Conservation (phyloP, 2,888 invertebrate species). For the Synergus gifuensis region DNA sequence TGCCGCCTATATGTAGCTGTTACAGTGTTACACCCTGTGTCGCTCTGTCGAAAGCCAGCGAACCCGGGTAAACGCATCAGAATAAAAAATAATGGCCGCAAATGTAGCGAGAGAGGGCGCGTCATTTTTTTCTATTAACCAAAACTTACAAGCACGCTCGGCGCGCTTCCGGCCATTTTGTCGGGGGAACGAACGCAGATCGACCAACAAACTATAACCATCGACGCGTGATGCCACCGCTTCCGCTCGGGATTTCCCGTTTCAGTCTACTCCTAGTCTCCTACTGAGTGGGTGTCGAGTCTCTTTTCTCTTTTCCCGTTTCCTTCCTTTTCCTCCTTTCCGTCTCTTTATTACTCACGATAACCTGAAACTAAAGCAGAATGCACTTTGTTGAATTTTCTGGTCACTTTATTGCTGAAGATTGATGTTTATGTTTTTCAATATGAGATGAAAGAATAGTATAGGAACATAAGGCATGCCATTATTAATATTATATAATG, state of each 20-base stretch:
- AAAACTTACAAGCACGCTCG: slow-evolving; percentile 36
- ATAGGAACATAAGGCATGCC: too few species aligned
- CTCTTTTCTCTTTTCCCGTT: slow-evolving; percentile 3
- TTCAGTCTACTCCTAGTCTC: slow-evolving; percentile 7
- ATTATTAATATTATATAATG: too few species aligned
- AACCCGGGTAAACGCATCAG: slow-evolving; percentile 43
- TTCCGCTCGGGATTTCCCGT: slow-evolving; percentile 39
- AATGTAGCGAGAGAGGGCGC: slow-evolving; percentile 19
- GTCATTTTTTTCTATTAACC: slow-evolving; percentile 40
- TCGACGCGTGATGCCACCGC: slow-evolving; percentile 37
- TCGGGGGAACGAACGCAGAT: slow-evolving; percentile 20
- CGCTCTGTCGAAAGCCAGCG: slow-evolving; percentile 8
- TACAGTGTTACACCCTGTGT: slow-evolving; percentile 36
- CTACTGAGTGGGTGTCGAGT: slow-evolving; percentile 20
- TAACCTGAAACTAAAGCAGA: not conserved
- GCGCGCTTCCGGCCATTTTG: slow-evolving; percentile 39
- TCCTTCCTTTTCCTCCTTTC: slow-evolving; percentile 46
- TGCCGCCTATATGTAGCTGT: slow-evolving; percentile 14
- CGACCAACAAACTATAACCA: slow-evolving; percentile 40
- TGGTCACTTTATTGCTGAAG: too few species aligned
- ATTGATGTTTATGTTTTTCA: too few species aligned
- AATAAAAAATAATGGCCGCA: slow-evolving; percentile 43
- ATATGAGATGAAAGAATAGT: too few species aligned
- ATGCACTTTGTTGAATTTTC: not conserved
- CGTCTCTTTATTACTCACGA: not conserved